A percentile compares a stretch with the other conserved stretches of the same genome.
These are phyloP conservation scores for Hirtodrosophila confusa DNA, from an alignment of 2,888 invertebrate species.

Conservation along the genomic window DNA sequence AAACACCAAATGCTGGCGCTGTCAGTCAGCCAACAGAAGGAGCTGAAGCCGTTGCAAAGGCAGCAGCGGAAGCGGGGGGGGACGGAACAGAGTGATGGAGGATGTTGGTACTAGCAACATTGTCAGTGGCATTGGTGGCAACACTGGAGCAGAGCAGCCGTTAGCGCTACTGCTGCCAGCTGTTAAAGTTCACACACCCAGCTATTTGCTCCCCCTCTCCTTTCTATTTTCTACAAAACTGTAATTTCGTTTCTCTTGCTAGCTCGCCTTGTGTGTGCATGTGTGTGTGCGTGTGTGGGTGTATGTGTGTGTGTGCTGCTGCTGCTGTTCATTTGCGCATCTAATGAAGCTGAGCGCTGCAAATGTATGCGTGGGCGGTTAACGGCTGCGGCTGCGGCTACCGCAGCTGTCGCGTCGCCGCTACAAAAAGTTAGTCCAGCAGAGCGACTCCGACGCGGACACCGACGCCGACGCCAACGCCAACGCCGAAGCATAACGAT, in stretches of 20 bases:
- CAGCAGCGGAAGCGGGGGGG: constrained; percentile 11
- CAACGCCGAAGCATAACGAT: constrained; percentile 68
- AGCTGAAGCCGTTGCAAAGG: neutral
- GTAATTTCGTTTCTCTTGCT: neutral
- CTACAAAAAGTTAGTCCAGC: constrained; percentile 61
- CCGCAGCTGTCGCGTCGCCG: constrained; percentile 13
- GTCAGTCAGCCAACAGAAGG: constrained; percentile 64
- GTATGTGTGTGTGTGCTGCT: constrained; percentile 9
- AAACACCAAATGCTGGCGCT: constrained; percentile 78
- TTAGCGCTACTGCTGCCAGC: constrained; percentile 65
- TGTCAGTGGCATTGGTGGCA: constrained; percentile 49
- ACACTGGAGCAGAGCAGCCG: constrained; percentile 51
- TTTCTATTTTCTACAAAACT: no score
- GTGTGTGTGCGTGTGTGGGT: constrained; percentile 4
- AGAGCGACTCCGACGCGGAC: constrained; percentile 7
- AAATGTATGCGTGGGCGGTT: constrained; percentile 77
- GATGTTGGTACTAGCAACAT: constrained; percentile 28
- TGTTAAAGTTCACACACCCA: constrained; percentile 70
- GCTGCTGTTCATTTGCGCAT: constrained; percentile 71
- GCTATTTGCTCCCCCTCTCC: neutral
- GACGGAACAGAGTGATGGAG: constrained; percentile 1
- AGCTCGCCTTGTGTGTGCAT: neutral
- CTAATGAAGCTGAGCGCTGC: constrained; percentile 72
- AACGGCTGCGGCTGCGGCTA: constrained; percentile 52
- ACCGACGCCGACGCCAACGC: neutral